These are phyloP conservation scores for Holotrichia oblita DNA, from an alignment of 1,140 invertebrate species.

Conservation along the genomic window DNA sequence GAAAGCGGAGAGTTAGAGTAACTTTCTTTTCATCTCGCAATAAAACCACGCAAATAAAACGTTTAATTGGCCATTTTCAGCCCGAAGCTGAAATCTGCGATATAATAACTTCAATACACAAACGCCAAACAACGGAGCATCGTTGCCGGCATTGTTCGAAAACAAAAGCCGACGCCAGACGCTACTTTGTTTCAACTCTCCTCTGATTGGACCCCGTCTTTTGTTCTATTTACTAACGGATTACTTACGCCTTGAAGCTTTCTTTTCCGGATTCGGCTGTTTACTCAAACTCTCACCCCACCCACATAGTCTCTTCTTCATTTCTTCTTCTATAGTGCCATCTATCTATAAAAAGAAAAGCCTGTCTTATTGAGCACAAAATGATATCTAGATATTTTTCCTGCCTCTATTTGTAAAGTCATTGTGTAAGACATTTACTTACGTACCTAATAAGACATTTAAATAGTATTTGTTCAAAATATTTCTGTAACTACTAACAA, in stretches of 20 bases:
- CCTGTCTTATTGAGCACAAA: slow-evolving; percentile 13
- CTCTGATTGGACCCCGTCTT: slow-evolving; percentile 55
- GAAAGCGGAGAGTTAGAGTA: slow-evolving; percentile 41
- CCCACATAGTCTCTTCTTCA: not conserved
- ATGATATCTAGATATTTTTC: slow-evolving; percentile 24
- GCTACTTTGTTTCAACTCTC: slow-evolving; percentile 54
- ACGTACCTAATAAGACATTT: too few species aligned
- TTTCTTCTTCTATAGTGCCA: not conserved
- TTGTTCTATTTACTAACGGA: slow-evolving; percentile 56
- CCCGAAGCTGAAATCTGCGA: slow-evolving; percentile 49
- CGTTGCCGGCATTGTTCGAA: slow-evolving; percentile 54
- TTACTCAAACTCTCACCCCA: not conserved
- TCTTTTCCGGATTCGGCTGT: slow-evolving; percentile 43
- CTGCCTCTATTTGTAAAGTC: not conserved
- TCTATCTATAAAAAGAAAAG: not conserved
- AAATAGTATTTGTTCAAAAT: too few species aligned
- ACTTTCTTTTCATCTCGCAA: slow-evolving; percentile 44
- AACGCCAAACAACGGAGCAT: slow-evolving; percentile 56
- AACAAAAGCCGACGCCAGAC: slow-evolving; percentile 57
- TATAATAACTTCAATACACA: slow-evolving; percentile 56
- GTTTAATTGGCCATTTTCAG: slow-evolving; percentile 55
- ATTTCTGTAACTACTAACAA: too few species aligned
- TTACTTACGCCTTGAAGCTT: slow-evolving; percentile 52
- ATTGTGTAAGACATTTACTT: not conserved
- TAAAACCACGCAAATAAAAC: slow-evolving; percentile 54